These are phyloP conservation scores for Sinohyriopsis cumingii DNA, from an alignment of 2,888 invertebrate species.

Conservation along the genomic window DNA sequence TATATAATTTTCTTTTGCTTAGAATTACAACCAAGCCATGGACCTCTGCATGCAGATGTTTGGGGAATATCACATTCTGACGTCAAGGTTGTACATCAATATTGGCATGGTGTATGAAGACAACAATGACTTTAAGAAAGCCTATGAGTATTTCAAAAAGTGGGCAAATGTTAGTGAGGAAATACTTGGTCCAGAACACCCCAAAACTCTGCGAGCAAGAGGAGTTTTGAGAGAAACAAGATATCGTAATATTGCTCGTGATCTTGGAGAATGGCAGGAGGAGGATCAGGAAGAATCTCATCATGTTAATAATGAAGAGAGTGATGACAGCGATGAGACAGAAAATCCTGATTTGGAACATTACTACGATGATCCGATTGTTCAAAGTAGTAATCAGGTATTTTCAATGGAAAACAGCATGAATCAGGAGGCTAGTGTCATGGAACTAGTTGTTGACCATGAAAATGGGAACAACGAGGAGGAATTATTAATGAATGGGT, in stretches of 20 bases:
- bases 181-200: slow-evolving; percentile 69
- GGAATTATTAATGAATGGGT: slow-evolving; percentile 50
- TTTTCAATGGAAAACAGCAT: slow-evolving; percentile 37
- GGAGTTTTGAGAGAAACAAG: slow-evolving; percentile 67
- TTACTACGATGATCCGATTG: slow-evolving; percentile 61
- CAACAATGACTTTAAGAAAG: slow-evolving; percentile 68
- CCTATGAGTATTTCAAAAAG: slow-evolving; percentile 69
- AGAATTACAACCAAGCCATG: slow-evolving; percentile 69
- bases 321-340: slow-evolving; percentile 48
- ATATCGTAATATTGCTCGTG: slow-evolving; percentile 64
- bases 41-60: slow-evolving; percentile 70
- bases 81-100: slow-evolving; percentile 69
- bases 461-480: slow-evolving; percentile 26
- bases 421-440: slow-evolving; percentile 31
- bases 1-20: slow-evolving; percentile 4
- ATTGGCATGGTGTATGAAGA: slow-evolving; percentile 71
- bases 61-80: slow-evolving; percentile 68
- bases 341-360: slow-evolving; percentile 61
- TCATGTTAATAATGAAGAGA: slow-evolving; percentile 46
- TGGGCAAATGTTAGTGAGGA: slow-evolving; percentile 69
- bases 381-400: slow-evolving; percentile 38
- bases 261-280: slow-evolving; percentile 57
- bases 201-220: slow-evolving; percentile 69
- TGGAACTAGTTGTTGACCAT: slow-evolving; percentile 31
- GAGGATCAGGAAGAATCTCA: slow-evolving; percentile 46